Base-by-base conservation (phyloP, 2,888 invertebrate genomes). In the Mongoloraphidia duomilia region DNA sequence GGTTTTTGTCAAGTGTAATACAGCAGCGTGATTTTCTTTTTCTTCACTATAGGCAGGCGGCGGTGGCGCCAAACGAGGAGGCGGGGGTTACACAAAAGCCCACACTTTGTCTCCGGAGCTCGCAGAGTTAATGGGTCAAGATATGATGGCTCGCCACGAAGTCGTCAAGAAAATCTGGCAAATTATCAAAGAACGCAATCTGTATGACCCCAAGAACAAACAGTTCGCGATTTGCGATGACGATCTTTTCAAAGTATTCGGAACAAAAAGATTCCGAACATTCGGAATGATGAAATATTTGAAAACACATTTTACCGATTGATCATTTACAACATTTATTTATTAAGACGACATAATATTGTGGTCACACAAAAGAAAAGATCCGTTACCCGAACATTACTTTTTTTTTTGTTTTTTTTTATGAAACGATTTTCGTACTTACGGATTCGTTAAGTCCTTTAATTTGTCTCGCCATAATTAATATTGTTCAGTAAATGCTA, bases 261-360 rank as follows among this genome's bases (percentile, higher is more conserved):
- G 93, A 38, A 83, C 84, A 2, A 92, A 92, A 65, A 81, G 92
- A 60, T 92, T 96, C 77, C 83, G 89, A 59, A 90, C 90, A 49
- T 95, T 95, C 61, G 94, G 92, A 54, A 95, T 95, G 95, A 88
- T 95, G 85, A 95, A 95, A 67, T 89, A 90, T 68, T 76, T 96
- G 59, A 92, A 92, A 69, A 81, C 82, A 54, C 95, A 94, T 71
- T 93, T 94, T 68, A 71, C 77, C 61, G 76, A 76, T 60, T 79
- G 75, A 72, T 26, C 26, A 26, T 6, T 26, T 26, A 26, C 26
- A 26, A 26, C 26, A 26, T 26, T 26, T 26, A 26, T 26, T 26
- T 58, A 26, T 26, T 26, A 26, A 26, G 26, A 26, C 42, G 46
- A 57, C 54, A 55, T 54, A 54, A 50, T 52, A 55, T 54, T 50